These are phyloP conservation scores for Brevimyrus niger DNA, from an alignment of 2,113 vertebrate genomes.

Conservation along the genomic window DNA sequence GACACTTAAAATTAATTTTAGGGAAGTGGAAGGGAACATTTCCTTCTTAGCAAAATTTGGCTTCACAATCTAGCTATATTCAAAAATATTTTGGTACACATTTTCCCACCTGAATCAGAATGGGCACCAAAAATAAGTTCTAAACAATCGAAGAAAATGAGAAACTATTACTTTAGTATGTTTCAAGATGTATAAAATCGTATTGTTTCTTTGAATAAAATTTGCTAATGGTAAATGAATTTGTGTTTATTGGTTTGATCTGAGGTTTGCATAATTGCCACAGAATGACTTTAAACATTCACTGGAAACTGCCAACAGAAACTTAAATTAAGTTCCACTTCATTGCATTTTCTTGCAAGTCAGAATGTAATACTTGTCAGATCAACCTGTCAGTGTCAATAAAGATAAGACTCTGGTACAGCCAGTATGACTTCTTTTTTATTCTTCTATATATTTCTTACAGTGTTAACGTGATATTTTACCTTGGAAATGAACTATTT, in stretches of 20 bases:
- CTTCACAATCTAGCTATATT: not conserved
- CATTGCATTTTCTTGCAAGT: not conserved
- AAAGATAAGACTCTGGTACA: not conserved
- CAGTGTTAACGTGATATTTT: conserved; percentile 5
- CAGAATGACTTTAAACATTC: not conserved
- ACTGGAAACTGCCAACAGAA: not conserved
- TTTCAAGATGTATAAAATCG: not conserved
- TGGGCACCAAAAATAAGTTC: not conserved
- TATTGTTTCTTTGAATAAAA: not conserved
- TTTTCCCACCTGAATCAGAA: not conserved
- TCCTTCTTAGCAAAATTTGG: not conserved
- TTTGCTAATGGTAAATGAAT: not conserved
- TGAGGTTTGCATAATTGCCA: not conserved
- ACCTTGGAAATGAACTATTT: conserved; percentile 11
- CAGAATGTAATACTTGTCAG: not conserved
- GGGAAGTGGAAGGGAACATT: not conserved
- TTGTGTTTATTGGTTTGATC: not conserved
- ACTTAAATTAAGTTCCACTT: not conserved
- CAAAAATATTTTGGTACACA: not conserved
- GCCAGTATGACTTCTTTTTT: not conserved
- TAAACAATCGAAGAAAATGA: not conserved
- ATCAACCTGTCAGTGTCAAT: not conserved
- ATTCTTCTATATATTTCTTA: conserved; percentile 6
- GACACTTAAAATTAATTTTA: not conserved
- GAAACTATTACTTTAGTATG: not conserved